These are phyloP conservation scores for Ormyrus labotus DNA, from an alignment of 2,888 invertebrate species.

Conservation along the genomic window DNA sequence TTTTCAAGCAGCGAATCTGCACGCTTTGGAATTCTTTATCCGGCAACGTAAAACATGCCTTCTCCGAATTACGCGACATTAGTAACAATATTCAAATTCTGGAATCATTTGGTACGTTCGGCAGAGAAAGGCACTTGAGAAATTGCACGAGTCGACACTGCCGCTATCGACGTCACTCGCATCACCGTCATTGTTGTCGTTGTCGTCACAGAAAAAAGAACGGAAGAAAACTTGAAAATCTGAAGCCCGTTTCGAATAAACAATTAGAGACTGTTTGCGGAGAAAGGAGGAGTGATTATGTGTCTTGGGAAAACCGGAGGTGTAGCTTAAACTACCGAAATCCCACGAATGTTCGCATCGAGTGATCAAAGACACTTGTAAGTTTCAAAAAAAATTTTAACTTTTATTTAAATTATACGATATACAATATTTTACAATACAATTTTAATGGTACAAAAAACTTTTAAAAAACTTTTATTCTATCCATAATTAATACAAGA, in stretches of 20 bases:
- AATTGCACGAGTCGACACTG: constrained; percentile 6
- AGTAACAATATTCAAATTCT: constrained; percentile 10
- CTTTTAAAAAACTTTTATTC: no score
- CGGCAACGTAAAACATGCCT: constrained; percentile 2
- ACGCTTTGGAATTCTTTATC: constrained; percentile 2
- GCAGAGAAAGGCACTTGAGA: neutral
- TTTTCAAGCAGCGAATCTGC: constrained; percentile 12
- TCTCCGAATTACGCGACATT: constrained; percentile 18
- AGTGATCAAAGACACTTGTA: neutral
- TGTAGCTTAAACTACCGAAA: constrained; percentile 3
- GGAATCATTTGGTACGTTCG: constrained; percentile 30
- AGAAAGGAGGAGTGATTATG: neutral
- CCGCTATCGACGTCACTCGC: neutral
- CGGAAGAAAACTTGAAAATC: neutral
- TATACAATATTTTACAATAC: no score
- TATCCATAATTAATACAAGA: no score
- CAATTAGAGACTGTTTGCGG: neutral
- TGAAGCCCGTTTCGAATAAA: neutral
- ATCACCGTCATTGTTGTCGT: neutral
- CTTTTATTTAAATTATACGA: no score
- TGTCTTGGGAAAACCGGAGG: neutral
- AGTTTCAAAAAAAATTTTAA: neutral
- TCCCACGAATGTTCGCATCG: neutral
- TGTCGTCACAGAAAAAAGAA: neutral
- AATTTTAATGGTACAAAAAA: no score